Evolutionary conservation across 1,140 invertebrate species (phyloP).

Genomic region (Brachionus plicatilis): DNA sequence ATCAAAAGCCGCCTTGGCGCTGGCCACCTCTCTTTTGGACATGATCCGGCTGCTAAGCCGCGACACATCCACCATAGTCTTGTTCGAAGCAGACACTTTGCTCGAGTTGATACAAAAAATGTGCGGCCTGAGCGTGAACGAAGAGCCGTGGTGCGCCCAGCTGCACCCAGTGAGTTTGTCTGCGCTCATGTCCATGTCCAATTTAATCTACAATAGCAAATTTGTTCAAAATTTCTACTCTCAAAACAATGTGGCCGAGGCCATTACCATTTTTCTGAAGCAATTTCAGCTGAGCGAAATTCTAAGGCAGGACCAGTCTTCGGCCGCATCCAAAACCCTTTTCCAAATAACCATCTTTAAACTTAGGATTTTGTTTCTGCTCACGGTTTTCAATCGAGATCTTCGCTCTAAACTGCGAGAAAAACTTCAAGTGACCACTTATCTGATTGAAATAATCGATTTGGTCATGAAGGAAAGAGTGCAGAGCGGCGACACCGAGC

Average conservation of each 20-base stretch:
- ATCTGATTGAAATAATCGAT: constrained; percentile 73
- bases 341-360: constrained; percentile 62
- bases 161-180: not conserved
- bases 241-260: constrained; percentile 2
- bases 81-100: not conserved
- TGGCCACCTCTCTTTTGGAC: not conserved
- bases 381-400: constrained; percentile 71
- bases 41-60: not conserved
- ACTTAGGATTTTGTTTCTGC: constrained; percentile 77
- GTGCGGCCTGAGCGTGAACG: not conserved
- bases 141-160: not conserved
- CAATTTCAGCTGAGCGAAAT: not conserved
- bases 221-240: constrained; percentile 28
- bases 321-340: not conserved
- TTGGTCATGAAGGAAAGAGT: constrained; percentile 61
- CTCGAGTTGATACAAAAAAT: not conserved
- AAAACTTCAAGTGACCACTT: constrained; percentile 72
- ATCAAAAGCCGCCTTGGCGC: not conserved
- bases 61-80: not conserved
- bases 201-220: constrained; percentile 35
- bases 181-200: constrained; percentile 28
- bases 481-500: constrained; percentile 42
- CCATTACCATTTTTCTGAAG: constrained; percentile 17
- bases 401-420: constrained; percentile 65
- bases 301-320: not conserved